Conservation (phyloP, 2,888 invertebrate genomes). For the Galerucella pusilla region DNA sequence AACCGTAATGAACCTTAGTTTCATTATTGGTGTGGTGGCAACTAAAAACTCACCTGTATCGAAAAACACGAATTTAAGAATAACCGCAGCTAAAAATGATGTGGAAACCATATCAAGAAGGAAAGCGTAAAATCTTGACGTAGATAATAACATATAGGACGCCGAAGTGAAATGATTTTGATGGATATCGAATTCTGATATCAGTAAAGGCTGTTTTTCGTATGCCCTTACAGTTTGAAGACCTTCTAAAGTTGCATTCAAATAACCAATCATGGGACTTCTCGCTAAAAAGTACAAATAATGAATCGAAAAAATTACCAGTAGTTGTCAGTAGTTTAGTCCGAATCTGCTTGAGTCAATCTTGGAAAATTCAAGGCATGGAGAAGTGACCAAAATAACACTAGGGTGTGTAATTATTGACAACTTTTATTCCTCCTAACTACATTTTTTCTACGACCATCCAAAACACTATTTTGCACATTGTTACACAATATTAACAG, state of each 20-base stretch:
- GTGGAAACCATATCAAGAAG: slow-evolving; percentile 55
- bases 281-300: slow-evolving; percentile 54
- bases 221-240: slow-evolving; percentile 60
- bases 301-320: too few relatives aligned
- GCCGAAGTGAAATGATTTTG: slow-evolving; percentile 60
- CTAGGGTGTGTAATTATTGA: too few relatives aligned
- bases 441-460: too few relatives aligned
- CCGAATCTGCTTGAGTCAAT: too few relatives aligned
- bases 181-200: slow-evolving; percentile 60
- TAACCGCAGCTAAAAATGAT: slow-evolving; percentile 46
- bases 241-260: slow-evolving; percentile 62
- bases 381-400: too few relatives aligned
- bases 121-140: slow-evolving; percentile 57
- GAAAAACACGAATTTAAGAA: slow-evolving; percentile 46
- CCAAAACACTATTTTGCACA: too few relatives aligned
- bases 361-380: too few relatives aligned
- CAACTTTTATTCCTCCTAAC: too few relatives aligned
- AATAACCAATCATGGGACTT: slow-evolving; percentile 61
- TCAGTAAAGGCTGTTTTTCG: slow-evolving; percentile 56
- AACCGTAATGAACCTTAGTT: too few relatives aligned
- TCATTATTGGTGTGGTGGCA: too few relatives aligned
- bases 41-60: slow-evolving; percentile 42
- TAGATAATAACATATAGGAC: slow-evolving; percentile 56
- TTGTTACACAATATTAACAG: too few relatives aligned
- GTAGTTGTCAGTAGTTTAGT: too few relatives aligned